A percentile compares a stretch with the other conserved stretches of the same genome.
Evolutionary conservation across 2,113 vertebrate genomes (phyloP).

Genomic region (Plestiodon gilberti): DNA sequence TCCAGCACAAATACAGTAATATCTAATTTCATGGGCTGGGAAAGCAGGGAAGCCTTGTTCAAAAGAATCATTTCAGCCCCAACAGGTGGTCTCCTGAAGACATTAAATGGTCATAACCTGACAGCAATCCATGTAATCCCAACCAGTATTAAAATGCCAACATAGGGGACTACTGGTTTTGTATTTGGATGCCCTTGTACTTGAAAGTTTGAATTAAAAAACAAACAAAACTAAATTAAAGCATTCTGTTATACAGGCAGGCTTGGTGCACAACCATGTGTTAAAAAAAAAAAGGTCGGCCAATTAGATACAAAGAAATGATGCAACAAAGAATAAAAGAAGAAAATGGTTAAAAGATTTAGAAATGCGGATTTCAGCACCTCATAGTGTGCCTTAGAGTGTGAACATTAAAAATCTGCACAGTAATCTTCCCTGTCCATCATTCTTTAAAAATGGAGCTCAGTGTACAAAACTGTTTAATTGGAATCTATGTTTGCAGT

Average conservation of each 20-base stretch:
- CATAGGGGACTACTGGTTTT: fast-evolving
- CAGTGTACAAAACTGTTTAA: too few relatives aligned
- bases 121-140: background rate
- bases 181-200: background rate
- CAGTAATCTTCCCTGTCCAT: background rate
- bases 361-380: background rate
- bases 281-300: fast-evolving
- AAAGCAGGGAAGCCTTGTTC: slow-evolving; percentile 4
- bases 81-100: fast-evolving
- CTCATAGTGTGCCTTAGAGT: background rate
- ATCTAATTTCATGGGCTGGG: slow-evolving; percentile 6
- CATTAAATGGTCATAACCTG: background rate
- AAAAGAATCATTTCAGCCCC: background rate
- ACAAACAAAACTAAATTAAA: background rate
- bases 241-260: background rate
- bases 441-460: too few relatives aligned
- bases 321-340: background rate
- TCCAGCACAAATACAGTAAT: slow-evolving; percentile 16
- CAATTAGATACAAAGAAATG: background rate
- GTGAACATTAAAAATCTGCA: background rate
- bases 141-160: background rate
- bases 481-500: background rate
- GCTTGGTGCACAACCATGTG: background rate
- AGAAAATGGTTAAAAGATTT: background rate
- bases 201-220: background rate